phyloP scores from a whole-genome alignment of 2,888 invertebrate species.

The Sinhomidia bicolor region DNA sequence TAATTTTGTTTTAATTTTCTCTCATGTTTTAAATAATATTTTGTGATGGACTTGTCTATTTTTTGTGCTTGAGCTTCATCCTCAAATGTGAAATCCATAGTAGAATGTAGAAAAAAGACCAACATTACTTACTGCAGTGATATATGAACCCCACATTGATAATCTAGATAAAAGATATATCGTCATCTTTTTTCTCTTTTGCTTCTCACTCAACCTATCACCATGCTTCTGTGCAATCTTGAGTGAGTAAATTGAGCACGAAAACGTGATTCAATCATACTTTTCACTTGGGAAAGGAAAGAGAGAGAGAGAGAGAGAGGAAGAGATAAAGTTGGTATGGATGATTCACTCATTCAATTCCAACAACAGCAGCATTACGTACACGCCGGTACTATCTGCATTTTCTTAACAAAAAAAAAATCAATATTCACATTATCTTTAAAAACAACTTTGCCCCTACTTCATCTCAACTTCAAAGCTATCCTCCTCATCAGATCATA shows the following conservation, averaged over 20 bases:
- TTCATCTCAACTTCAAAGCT: background rate
- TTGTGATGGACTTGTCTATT: no score
- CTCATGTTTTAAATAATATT: no score
- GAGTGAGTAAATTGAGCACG: background rate
- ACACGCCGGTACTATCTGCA: background rate
- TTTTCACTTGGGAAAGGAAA: background rate
- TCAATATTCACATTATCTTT: constrained; percentile 9
- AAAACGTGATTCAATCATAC: constrained; percentile 18
- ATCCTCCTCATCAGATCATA: background rate
- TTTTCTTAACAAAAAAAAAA: background rate
- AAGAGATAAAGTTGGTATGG: background rate
- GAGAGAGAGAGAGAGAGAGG: background rate
- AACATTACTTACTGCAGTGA: no score
- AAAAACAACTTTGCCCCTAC: background rate
- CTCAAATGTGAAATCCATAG: no score
- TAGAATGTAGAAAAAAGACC: no score
- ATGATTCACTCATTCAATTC: background rate
- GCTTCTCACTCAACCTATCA: no score
- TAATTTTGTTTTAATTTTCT: no score
- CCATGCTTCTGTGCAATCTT: background rate
- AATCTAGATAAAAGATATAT: no score
- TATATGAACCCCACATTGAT: no score
- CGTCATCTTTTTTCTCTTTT: no score
- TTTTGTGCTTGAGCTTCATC: no score
- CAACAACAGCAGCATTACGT: background rate